Evolutionary conservation across 2,888 invertebrate genomes (phyloP), one percentile per base, ranked within the genome.

Genomic region (Nomada ferruginata): DNA sequence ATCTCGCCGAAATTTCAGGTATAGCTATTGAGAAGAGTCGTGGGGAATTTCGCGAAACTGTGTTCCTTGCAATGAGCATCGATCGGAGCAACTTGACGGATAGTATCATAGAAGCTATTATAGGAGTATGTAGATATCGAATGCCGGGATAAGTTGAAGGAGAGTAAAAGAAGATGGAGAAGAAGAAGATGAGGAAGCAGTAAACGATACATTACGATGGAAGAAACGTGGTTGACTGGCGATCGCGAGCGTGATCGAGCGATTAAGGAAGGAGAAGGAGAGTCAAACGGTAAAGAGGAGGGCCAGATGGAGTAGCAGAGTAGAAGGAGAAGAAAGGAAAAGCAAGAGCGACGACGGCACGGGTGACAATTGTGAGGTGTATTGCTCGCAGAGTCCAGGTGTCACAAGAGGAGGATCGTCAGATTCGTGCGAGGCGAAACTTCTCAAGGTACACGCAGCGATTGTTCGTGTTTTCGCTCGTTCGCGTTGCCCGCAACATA

Each of bases 381-480:
- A 81, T 83, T 83, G 84, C 85, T 85, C 83, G 87, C 68, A 79
- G 83, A 82, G 87, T 79, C 72, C 66, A 36, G 76, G 75, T 65
- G 65, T 77, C 64, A 75, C 72, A 75, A 79, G 71, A 77, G 65
- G 77, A 85, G 75, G 59, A 85, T 81, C 75, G 75, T 72, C 83
- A 68, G 70, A 80, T 79, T 81, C 60, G 79, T 74, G 72, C 63
- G 70, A 80, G 55, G 87, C 85, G 87, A 87, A 86, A 86, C 87
- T 86, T 85, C 50, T 44, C 60, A 73, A 79, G 79, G 68, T 69
- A 76, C 18, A 72, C 11, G n/a, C 68, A 44, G 26, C 26, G 52
- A 18, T 42, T 29, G 44, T 57, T 44, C 26, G 26, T 29, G 26
- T 47, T 55, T 68, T 26, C 52, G 15, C 13, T 61, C 29, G n/a